Evolutionary conservation across 2,888 invertebrate species (phyloP).

Genomic region (Agonopterix subpropinquella): DNA sequence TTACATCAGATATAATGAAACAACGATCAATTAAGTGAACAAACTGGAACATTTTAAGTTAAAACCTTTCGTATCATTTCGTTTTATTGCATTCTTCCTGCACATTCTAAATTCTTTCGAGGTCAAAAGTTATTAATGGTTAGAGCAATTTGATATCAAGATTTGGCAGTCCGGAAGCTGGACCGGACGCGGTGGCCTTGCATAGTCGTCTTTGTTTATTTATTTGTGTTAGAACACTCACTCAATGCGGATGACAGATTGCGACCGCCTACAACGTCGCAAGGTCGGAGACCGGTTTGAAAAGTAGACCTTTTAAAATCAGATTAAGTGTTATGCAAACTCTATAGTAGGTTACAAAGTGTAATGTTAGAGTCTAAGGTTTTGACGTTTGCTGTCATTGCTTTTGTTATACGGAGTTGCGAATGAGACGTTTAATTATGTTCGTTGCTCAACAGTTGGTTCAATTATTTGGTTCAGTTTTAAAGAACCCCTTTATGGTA

Average conservation of each 20-base stretch:
- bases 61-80: conserved; percentile 7
- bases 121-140: no score
- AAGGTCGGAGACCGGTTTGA: conserved; percentile 56
- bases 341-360: conserved; percentile 14
- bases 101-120: no score
- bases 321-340: conserved; percentile 33
- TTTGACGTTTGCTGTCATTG: conserved; percentile 10
- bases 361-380: conserved; percentile 10
- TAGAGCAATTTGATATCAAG: conserved; percentile 23
- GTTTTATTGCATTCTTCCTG: conserved; percentile 24
- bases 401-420: conserved; percentile 5
- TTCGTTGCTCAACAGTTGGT: conserved; percentile 1
- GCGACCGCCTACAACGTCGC: conserved; percentile 32
- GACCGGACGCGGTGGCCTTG: conserved; percentile 39
- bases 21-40: background rate
- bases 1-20: no score
- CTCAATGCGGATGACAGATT: conserved; percentile 42
- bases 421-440: background rate
- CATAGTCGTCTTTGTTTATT: conserved; percentile 31
- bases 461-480: background rate
- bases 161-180: conserved; percentile 42
- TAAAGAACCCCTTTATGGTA: no score
- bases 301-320: conserved; percentile 38
- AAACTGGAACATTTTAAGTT: background rate
- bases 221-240: conserved; percentile 18